A percentile compares a stretch with the other conserved stretches of the same genome.
Conservation (phyloP, 2,797 vertebrate species). For the Pogoniulus pusillus region DNA sequence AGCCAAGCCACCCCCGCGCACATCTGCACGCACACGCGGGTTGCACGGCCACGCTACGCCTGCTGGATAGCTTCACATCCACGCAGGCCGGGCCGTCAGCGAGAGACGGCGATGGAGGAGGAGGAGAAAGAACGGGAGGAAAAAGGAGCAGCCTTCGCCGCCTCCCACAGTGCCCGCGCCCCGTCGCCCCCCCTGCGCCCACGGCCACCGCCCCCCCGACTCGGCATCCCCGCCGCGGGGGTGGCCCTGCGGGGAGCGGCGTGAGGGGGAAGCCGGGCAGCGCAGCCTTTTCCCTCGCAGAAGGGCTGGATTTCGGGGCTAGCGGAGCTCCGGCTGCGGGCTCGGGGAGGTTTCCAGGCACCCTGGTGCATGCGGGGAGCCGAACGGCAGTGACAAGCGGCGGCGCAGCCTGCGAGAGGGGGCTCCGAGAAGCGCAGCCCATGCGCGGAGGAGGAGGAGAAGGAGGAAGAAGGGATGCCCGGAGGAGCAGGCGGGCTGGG, state of each 20-base stretch:
- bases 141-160: background rate
- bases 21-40: background rate
- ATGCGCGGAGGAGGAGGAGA: too few species aligned
- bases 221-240: slow-evolving; percentile 3
- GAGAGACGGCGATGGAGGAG: background rate
- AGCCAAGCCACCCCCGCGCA: background rate
- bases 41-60: background rate
- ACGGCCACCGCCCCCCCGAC: background rate
- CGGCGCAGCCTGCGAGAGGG: background rate
- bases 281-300: background rate
- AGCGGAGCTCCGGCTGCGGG: background rate
- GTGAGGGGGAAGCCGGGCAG: background rate
- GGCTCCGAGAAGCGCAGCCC: background rate
- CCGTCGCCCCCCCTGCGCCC: background rate
- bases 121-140: background rate
- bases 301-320: background rate
- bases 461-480: slow-evolving; percentile 12
- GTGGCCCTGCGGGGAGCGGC: background rate
- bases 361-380: background rate
- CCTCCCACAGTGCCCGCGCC: slow-evolving; percentile 1
- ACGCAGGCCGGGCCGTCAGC: background rate
- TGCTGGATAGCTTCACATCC: slow-evolving; percentile 30
- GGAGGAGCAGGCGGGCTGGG: background rate
- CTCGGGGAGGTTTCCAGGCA: background rate
- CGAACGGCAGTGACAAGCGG: background rate